A percentile compares a stretch with the other conserved stretches of the same genome.
Conservation (phyloP, 1,140 invertebrate species). For the Drosophila arawakana region DNA sequence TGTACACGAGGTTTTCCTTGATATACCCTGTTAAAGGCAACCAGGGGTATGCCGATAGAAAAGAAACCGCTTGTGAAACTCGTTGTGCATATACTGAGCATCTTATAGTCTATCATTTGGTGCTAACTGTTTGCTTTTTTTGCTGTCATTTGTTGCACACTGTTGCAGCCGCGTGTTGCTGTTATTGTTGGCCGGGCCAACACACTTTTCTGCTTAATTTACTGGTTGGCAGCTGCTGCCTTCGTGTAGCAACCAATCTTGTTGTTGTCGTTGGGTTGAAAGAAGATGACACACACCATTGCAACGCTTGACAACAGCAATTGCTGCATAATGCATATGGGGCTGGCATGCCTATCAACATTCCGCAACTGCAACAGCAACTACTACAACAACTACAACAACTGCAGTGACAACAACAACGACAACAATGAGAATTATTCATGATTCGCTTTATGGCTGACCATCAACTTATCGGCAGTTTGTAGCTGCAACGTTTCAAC, state of each 20-base stretch:
- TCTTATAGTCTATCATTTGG: background rate
- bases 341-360: constrained; percentile 8
- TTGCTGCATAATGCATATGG: constrained; percentile 78
- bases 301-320: constrained; percentile 70
- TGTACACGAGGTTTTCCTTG: constrained; percentile 19
- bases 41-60: background rate
- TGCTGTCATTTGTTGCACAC: constrained; percentile 25
- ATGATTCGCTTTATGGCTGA: constrained; percentile 75
- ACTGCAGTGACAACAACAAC: constrained; percentile 28
- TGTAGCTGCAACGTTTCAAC: constrained; percentile 24
- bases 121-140: background rate
- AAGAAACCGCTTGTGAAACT: background rate
- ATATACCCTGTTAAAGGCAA: background rate
- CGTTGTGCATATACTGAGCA: background rate
- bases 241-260: background rate
- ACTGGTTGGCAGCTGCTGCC: constrained; percentile 71
- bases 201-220: constrained; percentile 83
- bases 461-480: constrained; percentile 77
- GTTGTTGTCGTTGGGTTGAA: constrained; percentile 14
- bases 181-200: constrained; percentile 51
- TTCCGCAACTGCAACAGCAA: constrained; percentile 2
- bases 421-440: constrained; percentile 71
- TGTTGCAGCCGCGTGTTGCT: constrained; percentile 21
- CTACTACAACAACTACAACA: constrained; percentile 15
- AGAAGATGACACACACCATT: constrained; percentile 20